A percentile compares a stretch with the other conserved stretches of the same genome.
Conservation (phyloP, 2,888 invertebrate genomes). For the Fragum whitleyi region DNA sequence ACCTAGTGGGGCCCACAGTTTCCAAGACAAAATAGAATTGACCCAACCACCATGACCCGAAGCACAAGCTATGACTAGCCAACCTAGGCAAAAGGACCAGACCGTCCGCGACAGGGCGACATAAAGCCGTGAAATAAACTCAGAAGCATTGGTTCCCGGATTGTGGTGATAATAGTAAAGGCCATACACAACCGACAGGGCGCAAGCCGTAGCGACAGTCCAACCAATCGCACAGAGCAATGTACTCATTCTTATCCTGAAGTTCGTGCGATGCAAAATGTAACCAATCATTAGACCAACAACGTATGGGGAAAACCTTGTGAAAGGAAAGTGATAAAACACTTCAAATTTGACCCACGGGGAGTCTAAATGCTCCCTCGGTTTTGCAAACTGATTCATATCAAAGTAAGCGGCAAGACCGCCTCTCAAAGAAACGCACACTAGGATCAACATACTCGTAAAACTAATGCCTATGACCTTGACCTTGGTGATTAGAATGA, state of each 20-base stretch:
- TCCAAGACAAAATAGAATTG: constrained; percentile 92
- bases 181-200: constrained; percentile 78
- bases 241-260: constrained; percentile 60
- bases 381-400: constrained; percentile 15
- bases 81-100: constrained; percentile 86
- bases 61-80: constrained; percentile 86
- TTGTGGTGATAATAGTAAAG: constrained; percentile 73
- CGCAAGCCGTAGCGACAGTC: constrained; percentile 69
- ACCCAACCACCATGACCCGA: constrained; percentile 89
- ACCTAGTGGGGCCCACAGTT: constrained; percentile 93
- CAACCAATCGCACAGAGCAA: constrained; percentile 71
- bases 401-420: constrained; percentile 34
- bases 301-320: constrained; percentile 85
- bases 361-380: constrained; percentile 37
- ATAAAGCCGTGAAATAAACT: constrained; percentile 80
- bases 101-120: constrained; percentile 84
- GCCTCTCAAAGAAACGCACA: constrained; percentile 21
- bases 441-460: constrained; percentile 21
- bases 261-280: constrained; percentile 72
- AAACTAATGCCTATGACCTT: constrained; percentile 30
- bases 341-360: constrained; percentile 32
- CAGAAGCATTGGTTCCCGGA: constrained; percentile 63
- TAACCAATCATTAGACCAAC: constrained; percentile 85
- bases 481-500: constrained; percentile 24
- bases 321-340: constrained; percentile 84